phyloP scores from a whole-genome alignment of 2,113 vertebrate species.

The Planiliza haematocheilus region DNA sequence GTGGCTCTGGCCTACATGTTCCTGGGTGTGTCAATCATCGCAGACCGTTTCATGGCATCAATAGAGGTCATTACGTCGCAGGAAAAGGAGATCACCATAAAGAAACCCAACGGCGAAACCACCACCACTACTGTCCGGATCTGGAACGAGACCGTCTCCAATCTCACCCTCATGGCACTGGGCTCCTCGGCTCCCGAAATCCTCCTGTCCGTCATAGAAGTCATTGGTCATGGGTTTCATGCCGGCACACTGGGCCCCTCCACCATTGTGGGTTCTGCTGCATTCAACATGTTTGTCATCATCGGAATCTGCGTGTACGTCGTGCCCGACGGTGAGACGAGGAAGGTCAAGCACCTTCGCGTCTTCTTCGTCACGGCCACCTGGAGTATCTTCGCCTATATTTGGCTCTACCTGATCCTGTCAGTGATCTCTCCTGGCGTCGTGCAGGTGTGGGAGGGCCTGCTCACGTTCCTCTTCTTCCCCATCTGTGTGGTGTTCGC shows the following conservation, averaged over 20 bases:
- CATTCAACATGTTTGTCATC: constrained; percentile 99
- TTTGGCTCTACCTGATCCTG: constrained; percentile 98
- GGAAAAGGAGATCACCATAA: constrained; percentile 98
- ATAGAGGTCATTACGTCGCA: constrained; percentile 99
- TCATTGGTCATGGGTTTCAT: constrained; percentile 91
- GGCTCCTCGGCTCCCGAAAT: constrained; percentile 98
- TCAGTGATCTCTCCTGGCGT: constrained; percentile 94
- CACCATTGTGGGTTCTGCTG: constrained; percentile 97
- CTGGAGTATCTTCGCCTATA: constrained; percentile 99
- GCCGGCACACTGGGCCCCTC: constrained; percentile 94
- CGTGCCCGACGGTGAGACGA: constrained; percentile 94
- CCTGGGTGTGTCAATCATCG: constrained; percentile 97
- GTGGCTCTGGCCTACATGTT: constrained; percentile 99
- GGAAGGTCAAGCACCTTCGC: constrained; percentile 96
- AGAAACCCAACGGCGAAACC: constrained; percentile 97
- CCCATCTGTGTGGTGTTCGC: constrained; percentile 98
- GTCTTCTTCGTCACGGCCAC: constrained; percentile 98
- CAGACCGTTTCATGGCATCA: constrained; percentile 98
- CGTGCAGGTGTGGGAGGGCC: constrained; percentile 97
- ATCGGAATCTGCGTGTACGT: constrained; percentile 96
- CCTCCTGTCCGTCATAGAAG: constrained; percentile 95
- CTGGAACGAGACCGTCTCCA: constrained; percentile 99
- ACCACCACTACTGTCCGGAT: constrained; percentile 96
- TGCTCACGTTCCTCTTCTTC: constrained; percentile 98
- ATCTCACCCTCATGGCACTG: constrained; percentile 97